Conservation (phyloP, 2,797 vertebrate species). For the Loriculus beryllinus region DNA sequence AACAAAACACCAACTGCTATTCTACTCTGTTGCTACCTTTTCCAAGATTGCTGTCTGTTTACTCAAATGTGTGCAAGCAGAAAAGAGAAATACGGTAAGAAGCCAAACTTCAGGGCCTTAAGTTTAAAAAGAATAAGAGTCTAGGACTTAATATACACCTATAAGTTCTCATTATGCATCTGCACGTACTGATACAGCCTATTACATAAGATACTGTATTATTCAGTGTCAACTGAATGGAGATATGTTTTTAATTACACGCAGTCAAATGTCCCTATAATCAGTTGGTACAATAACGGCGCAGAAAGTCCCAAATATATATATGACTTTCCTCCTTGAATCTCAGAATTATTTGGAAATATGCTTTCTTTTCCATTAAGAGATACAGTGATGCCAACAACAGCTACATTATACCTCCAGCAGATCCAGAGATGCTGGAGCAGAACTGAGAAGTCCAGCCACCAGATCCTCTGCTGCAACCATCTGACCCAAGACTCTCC, state of each 20-base stretch:
- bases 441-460: not conserved
- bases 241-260: not conserved
- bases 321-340: not conserved
- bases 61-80: not conserved
- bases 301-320: not conserved
- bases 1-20: constrained; percentile 7
- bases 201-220: not conserved
- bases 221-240: not conserved
- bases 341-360: not conserved
- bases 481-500: not conserved
- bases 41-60: not conserved
- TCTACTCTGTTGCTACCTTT: constrained; percentile 14
- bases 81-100: not conserved
- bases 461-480: not conserved
- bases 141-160: not conserved
- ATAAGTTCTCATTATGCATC: not conserved
- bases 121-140: not conserved
- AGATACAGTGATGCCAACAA: not conserved
- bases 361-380: not conserved
- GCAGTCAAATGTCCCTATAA: not conserved
- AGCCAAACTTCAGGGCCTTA: not conserved
- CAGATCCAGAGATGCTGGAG: not conserved
- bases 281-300: not conserved
- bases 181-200: not conserved
- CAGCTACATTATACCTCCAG: not conserved